A percentile compares a stretch with the other conserved stretches of the same genome.
These are phyloP conservation scores for Apodemia hepburni DNA, from an alignment of 2,888 invertebrate genomes.

Conservation along the genomic window DNA sequence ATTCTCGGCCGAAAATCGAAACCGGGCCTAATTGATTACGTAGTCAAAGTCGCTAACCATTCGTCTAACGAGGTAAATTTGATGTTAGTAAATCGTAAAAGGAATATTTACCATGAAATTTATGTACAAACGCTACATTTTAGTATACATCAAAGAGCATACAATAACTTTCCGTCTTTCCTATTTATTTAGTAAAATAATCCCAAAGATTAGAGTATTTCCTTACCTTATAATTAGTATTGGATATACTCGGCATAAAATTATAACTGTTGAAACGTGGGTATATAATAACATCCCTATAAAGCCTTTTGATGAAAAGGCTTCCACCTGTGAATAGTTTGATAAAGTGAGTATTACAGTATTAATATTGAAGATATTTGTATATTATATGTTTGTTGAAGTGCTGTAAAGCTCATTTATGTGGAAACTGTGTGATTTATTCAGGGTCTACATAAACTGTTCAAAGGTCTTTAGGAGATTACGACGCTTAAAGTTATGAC, in stretches of 20 bases:
- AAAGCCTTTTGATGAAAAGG: slow-evolving; percentile 12
- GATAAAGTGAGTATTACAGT: slow-evolving; percentile 3
- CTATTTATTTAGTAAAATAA: too few species aligned
- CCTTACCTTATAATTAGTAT: not conserved
- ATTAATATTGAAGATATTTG: slow-evolving; percentile 8
- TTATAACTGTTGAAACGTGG: not conserved
- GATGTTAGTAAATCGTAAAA: too few species aligned
- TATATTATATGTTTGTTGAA: not conserved
- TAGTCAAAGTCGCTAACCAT: too few species aligned
- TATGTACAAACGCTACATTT: too few species aligned
- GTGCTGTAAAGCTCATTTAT: slow-evolving; percentile 7
- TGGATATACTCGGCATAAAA: not conserved
- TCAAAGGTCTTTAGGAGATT: not conserved
- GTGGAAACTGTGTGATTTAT: slow-evolving; percentile 3
- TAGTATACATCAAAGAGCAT: too few species aligned
- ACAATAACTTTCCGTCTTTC: too few species aligned
- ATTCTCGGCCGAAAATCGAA: too few species aligned
- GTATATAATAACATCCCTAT: not conserved
- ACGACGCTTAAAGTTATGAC: not conserved
- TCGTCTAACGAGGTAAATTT: too few species aligned
- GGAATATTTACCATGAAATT: too few species aligned
- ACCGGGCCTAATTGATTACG: too few species aligned
- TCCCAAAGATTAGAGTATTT: too few species aligned
- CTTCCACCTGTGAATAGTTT: slow-evolving; percentile 8
- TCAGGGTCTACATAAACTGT: not conserved